Conservation (phyloP, 2,888 invertebrate genomes). For the Brachyptera risi region DNA sequence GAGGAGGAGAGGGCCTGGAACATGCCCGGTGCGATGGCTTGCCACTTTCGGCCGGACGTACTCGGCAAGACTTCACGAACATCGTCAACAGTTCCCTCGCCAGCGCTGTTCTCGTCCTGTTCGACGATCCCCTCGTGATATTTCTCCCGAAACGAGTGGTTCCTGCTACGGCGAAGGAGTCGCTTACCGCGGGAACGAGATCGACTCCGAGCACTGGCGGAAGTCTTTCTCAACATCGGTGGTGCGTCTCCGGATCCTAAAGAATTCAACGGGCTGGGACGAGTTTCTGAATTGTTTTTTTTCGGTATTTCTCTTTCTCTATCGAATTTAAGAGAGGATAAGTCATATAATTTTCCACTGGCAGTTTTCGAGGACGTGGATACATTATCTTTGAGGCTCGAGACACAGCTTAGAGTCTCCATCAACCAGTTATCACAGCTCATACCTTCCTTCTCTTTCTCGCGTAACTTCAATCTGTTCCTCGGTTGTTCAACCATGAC, state of each 20-base stretch:
- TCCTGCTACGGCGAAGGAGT: background rate
- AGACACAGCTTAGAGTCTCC: background rate
- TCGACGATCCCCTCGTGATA: background rate
- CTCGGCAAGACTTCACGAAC: background rate
- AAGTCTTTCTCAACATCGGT: no score
- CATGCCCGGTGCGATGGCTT: slow-evolving; percentile 1
- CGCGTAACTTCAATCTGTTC: background rate
- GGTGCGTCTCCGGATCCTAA: no score
- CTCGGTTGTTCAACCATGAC: background rate
- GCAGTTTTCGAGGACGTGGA: no score
- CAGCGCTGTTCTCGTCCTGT: background rate
- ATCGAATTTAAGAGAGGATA: no score
- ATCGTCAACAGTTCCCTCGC: background rate
- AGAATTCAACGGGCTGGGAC: no score
- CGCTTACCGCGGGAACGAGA: no score
- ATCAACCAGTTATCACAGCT: background rate
- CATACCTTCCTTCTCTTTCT: no score
- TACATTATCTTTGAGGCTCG: no score
- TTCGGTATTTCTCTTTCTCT: no score
- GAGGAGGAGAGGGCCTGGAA: background rate
- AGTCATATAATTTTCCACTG: no score
- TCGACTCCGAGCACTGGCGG: background rate
- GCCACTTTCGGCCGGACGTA: background rate
- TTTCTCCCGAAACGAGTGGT: background rate
- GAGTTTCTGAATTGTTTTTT: no score